phyloP scores from a whole-genome alignment of 2,113 vertebrate species.

The Alexandromys fortis region DNA sequence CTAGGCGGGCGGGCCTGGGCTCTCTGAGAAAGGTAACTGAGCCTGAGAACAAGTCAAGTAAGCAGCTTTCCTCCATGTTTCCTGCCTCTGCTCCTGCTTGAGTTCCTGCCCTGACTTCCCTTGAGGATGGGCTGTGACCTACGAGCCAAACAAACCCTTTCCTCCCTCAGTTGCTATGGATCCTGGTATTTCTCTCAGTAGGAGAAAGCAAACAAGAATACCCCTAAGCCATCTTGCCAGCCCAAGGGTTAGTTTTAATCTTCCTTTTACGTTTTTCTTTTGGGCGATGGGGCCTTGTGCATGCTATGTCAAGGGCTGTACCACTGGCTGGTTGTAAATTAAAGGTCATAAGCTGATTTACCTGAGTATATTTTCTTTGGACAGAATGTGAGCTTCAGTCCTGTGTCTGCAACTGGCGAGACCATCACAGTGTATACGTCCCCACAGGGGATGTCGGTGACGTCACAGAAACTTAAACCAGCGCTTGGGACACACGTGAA shows the following conservation, averaged over 20 bases:
- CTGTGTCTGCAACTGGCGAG: conserved; percentile 86
- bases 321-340: not conserved
- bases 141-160: too few relatives aligned
- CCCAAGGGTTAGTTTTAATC: not conserved
- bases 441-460: conserved; percentile 89
- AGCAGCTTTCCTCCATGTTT: not conserved
- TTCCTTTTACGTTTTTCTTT: not conserved
- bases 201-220: too few relatives aligned
- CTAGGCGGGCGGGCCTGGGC: not conserved
- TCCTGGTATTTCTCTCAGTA: not conserved
- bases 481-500: conserved; percentile 88
- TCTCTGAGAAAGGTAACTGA: not conserved
- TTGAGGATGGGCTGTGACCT: not conserved
- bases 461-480: conserved; percentile 89
- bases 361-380: conserved; percentile 92
- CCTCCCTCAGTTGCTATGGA: not conserved
- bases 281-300: too few relatives aligned
- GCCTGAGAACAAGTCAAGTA: not conserved
- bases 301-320: too few relatives aligned
- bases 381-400: conserved; percentile 89
- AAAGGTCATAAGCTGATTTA: conserved; percentile 75
- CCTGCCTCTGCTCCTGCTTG: not conserved
- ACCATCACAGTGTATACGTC: conserved; percentile 92
- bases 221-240: too few relatives aligned
- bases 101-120: not conserved